phyloP scores from a whole-genome alignment of 92 coral and sea anemone species.

The Parazoanthus swiftii region DNA sequence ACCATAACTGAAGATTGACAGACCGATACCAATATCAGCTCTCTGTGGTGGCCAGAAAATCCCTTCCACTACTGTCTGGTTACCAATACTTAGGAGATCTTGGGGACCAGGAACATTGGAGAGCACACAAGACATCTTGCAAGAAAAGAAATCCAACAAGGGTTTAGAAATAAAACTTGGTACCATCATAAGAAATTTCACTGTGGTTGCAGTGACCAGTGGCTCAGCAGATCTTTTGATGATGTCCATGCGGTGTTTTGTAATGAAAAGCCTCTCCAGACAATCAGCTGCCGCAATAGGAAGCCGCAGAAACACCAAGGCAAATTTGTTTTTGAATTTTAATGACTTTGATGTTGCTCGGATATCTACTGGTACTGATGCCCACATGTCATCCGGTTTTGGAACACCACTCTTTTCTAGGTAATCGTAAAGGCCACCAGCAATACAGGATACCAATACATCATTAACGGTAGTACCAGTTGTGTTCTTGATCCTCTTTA shows the following conservation, averaged over 20 bases:
- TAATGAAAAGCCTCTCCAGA: slow-evolving; percentile 75
- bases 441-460: slow-evolving; percentile 92
- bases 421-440: slow-evolving; percentile 87
- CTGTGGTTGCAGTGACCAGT: slow-evolving; percentile 77
- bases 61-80: slow-evolving; percentile 73
- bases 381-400: slow-evolving; percentile 87
- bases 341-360: slow-evolving; percentile 77
- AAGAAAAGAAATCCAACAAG: slow-evolving; percentile 73
- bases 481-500: slow-evolving; percentile 75
- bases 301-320: slow-evolving; percentile 86
- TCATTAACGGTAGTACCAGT: slow-evolving; percentile 95
- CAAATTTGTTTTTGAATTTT: slow-evolving; percentile 82
- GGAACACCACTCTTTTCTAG: slow-evolving; percentile 49
- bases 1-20: slow-evolving; percentile 91
- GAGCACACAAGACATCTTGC: slow-evolving; percentile 87
- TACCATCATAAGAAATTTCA: slow-evolving; percentile 73
- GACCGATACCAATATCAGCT: slow-evolving; percentile 85
- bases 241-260: slow-evolving; percentile 91
- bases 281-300: slow-evolving; percentile 75
- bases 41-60: slow-evolving; percentile 93
- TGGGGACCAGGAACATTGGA: slow-evolving; percentile 98
- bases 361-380: slow-evolving; percentile 91
- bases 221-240: slow-evolving; percentile 97
- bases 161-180: slow-evolving; percentile 79
- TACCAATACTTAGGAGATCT: slow-evolving; percentile 74